Evolutionary conservation across 2,888 invertebrate species (phyloP), one percentile per base, ranked within the genome.

Genomic region (Apodemia duryi): DNA sequence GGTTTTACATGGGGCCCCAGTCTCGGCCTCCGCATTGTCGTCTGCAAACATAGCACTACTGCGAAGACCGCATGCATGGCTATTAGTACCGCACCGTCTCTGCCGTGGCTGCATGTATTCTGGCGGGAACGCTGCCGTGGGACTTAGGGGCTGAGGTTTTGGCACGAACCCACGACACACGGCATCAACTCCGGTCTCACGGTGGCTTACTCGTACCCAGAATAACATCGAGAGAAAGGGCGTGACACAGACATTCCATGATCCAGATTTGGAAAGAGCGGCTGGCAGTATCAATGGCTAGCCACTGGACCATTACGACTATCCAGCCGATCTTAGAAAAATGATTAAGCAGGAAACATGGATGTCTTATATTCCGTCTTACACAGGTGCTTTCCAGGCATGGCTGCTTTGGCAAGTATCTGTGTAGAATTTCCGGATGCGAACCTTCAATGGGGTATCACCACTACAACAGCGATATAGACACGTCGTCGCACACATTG

Each of bases 1-100:
- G 63, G 64, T 63, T 2, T 35, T 67, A 2, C 61, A 63, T 51
- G 63, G 63, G 28, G 63, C 63, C 1, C 41, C 57, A 6, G 57
- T 63, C 1, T 63, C 43, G 57, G 57, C 57, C n/a, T 41, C 52
- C 28, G 43, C 28, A 9, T 10, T 63, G 54, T 21, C 32, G 3
- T 28, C 28, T 41, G 11, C 11, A 13, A 63, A 63, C 43, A 11
- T 57, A 2, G 43, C 63, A 5, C 43, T 43, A 54, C 28, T 63
- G 32, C 35, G 32, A 4, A 52, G 63, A 2, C 21, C 51, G 6
- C 51, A 51, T 21, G 7, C n/a, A 51, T 51, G 51, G 51, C 51
- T 7, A 21, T 61, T 28, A 41, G 3, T 41, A 61, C 38, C 43
- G 61, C 2, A 41, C 61, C 2, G 13, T 41, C 38, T 61, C 61